Percentiles rank a stretch among this genome's conserved stretches.
These are phyloP conservation scores for Achroia grisella DNA, from an alignment of 1,140 invertebrate species.

Conservation along the genomic window DNA sequence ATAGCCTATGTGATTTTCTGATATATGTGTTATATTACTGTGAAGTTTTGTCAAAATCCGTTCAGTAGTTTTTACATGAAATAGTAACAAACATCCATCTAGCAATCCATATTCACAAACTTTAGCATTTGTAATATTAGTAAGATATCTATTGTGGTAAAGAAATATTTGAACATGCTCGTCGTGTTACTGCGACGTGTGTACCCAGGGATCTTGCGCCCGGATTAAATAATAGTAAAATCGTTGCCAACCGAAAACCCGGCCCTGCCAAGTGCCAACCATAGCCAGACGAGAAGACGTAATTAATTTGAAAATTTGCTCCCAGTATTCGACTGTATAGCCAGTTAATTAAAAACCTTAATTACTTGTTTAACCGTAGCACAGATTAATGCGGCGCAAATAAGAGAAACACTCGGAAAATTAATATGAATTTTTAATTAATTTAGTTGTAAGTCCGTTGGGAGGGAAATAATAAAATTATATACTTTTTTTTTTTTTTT, in stretches of 20 bases:
- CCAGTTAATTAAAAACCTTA: slow-evolving; percentile 16
- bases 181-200: background rate
- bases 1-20: too few species aligned
- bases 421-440: background rate
- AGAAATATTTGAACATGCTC: background rate
- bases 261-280: slow-evolving; percentile 8
- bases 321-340: slow-evolving; percentile 4
- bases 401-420: background rate
- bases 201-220: slow-evolving; percentile 6
- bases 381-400: background rate
- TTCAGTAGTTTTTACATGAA: too few species aligned
- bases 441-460: background rate
- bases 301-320: slow-evolving; percentile 20
- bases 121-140: too few species aligned
- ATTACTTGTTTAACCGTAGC: slow-evolving; percentile 1
- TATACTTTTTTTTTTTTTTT: too few species aligned
- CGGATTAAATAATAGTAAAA: slow-evolving; percentile 27
- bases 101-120: too few species aligned
- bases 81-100: too few species aligned
- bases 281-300: slow-evolving; percentile 4
- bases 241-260: slow-evolving; percentile 18
- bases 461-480: background rate
- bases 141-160: background rate
- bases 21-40: too few species aligned
- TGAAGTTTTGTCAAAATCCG: too few species aligned